A percentile compares a stretch with the other conserved stretches of the same genome.
These are phyloP conservation scores for Regulus satrapa DNA, from an alignment of 2,113 vertebrate species.

Conservation along the genomic window DNA sequence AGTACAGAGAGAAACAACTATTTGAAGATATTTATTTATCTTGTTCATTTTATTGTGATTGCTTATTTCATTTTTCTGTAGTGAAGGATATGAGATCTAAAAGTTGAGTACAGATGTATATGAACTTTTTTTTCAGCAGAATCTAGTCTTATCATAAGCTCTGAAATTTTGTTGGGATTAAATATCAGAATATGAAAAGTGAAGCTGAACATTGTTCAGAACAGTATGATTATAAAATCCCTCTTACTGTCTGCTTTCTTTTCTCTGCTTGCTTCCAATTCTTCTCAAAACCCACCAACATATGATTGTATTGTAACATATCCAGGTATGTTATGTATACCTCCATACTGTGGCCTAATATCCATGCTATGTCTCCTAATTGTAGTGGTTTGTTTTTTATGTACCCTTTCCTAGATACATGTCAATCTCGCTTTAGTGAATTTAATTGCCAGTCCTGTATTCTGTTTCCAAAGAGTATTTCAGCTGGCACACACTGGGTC, in stretches of 20 bases:
- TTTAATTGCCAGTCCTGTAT: neutral
- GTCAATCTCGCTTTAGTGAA: neutral
- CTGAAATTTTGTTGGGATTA: neutral
- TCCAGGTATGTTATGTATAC: neutral
- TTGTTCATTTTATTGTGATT: neutral
- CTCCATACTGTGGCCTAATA: neutral
- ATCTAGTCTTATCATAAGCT: neutral
- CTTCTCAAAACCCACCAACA: neutral
- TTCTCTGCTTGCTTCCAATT: neutral
- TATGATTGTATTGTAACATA: neutral
- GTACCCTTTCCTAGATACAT: fast-evolving
- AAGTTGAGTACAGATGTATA: neutral
- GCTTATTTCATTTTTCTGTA: neutral
- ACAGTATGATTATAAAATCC: neutral
- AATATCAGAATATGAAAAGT: neutral
- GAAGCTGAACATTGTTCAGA: neutral
- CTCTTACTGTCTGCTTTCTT: neutral
- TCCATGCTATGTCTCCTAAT: neutral
- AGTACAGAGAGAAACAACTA: neutral
- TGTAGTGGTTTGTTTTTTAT: neutral
- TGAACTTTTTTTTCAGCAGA: neutral
- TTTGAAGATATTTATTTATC: neutral
- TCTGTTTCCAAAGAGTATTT: neutral
- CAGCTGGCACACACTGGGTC: neutral
- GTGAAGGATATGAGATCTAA: neutral